Conservation (phyloP, 1,140 invertebrate species). For the Lepidurus packardi region DNA sequence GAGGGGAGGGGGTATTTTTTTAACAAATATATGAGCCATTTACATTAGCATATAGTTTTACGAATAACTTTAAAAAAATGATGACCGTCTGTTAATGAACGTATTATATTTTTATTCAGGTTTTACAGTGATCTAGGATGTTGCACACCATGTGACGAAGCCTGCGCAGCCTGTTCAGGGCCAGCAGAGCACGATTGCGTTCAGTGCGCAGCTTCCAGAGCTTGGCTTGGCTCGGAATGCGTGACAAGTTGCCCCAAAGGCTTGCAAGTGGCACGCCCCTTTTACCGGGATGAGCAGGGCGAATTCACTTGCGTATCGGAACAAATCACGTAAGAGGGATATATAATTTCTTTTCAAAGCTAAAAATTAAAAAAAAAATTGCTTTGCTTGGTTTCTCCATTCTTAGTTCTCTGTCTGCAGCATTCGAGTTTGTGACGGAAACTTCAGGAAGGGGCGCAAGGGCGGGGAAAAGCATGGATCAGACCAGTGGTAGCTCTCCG, state of each 20-base stretch:
- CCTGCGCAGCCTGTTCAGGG: conserved; percentile 74
- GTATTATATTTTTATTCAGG: conserved; percentile 45
- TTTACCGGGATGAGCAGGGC: background rate
- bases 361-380: background rate
- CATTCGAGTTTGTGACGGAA: background rate
- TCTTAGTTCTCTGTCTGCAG: background rate
- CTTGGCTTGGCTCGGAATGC: conserved; percentile 71
- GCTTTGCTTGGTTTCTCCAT: background rate
- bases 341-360: too few relatives aligned
- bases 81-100: too few relatives aligned
- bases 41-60: too few relatives aligned
- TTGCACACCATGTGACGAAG: conserved; percentile 72
- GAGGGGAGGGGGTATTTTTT: too few relatives aligned
- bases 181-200: conserved; percentile 75
- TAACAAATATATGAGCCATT: background rate
- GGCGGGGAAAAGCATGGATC: background rate
- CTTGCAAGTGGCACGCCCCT: background rate
- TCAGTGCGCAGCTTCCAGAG: conserved; percentile 66
- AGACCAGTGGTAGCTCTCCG: background rate
- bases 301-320: background rate
- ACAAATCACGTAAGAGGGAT: background rate
- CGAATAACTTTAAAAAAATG: too few relatives aligned
- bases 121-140: conserved; percentile 75
- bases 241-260: conserved; percentile 69
- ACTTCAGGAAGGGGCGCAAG: background rate